A percentile compares a stretch with the other conserved stretches of the same genome.
These are phyloP conservation scores for Callocephalon fimbriatum DNA, from an alignment of 2,113 vertebrate genomes.

Conservation along the genomic window DNA sequence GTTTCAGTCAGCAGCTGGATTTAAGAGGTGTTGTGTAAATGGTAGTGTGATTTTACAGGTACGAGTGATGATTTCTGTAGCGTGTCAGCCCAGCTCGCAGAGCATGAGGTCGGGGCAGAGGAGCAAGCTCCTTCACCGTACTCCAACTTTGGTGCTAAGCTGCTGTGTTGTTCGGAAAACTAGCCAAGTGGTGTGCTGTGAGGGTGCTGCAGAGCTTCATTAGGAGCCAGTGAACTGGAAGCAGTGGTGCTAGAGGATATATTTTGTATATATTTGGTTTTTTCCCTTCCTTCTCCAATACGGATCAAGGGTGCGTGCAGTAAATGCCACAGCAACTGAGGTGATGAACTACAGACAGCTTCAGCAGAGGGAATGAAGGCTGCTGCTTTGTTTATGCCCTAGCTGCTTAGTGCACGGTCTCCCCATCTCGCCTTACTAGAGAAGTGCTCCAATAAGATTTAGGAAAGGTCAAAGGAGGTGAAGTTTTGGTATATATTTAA, in stretches of 20 bases:
- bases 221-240: neutral
- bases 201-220: neutral
- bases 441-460: neutral
- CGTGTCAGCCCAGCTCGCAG: accelerated
- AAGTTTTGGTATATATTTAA: neutral
- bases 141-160: neutral
- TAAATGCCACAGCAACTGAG: neutral
- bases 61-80: neutral
- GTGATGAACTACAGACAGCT: neutral
- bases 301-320: neutral
- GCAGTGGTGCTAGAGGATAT: neutral
- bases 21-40: conserved; percentile 22
- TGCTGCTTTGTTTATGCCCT: neutral
- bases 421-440: neutral
- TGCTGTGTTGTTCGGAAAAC: neutral
- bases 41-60: neutral
- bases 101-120: neutral
- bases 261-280: neutral
- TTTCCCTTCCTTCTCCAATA: neutral
- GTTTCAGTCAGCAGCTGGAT: neutral
- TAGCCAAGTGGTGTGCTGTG: neutral
- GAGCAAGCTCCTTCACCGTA: accelerated
- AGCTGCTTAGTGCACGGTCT: neutral
- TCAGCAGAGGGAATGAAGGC: neutral
- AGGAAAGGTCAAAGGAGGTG: conserved; percentile 14